Evolutionary conservation across 2,888 invertebrate genomes (phyloP).

Genomic region (Tinea pellionella): DNA sequence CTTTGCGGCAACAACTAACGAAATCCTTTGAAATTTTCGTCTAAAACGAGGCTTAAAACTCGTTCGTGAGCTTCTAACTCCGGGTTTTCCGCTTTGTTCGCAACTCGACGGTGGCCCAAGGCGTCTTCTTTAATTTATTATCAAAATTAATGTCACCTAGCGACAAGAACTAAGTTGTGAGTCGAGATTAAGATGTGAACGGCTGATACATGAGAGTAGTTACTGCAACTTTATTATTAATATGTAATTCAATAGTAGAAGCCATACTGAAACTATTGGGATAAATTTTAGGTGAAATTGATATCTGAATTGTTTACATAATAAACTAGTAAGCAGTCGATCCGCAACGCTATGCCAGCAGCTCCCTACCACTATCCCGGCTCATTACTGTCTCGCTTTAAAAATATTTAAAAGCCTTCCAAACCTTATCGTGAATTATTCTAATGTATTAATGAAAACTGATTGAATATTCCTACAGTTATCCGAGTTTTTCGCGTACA

Average conservation of each 20-base stretch:
- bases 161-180: conserved; percentile 25
- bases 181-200: conserved; percentile 17
- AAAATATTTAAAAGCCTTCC: no score
- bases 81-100: conserved; percentile 36
- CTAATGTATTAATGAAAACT: no score
- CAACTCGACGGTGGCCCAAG: conserved; percentile 35
- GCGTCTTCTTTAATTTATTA: conserved; percentile 54
- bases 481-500: no score
- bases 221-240: not conserved
- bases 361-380: no score
- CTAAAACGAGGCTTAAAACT: conserved; percentile 48
- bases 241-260: not conserved
- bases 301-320: no score
- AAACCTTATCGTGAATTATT: no score
- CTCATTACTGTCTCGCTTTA: no score
- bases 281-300: no score
- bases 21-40: conserved; percentile 54
- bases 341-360: no score
- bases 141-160: conserved; percentile 41
- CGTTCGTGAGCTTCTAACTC: conserved; percentile 24
- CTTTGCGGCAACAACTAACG: conserved; percentile 29
- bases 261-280: no score
- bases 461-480: no score
- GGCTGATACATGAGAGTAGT: conserved; percentile 11
- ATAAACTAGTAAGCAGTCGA: no score